These are phyloP conservation scores for Adelges cooleyi DNA, from an alignment of 1,140 invertebrate genomes.

Conservation along the genomic window DNA sequence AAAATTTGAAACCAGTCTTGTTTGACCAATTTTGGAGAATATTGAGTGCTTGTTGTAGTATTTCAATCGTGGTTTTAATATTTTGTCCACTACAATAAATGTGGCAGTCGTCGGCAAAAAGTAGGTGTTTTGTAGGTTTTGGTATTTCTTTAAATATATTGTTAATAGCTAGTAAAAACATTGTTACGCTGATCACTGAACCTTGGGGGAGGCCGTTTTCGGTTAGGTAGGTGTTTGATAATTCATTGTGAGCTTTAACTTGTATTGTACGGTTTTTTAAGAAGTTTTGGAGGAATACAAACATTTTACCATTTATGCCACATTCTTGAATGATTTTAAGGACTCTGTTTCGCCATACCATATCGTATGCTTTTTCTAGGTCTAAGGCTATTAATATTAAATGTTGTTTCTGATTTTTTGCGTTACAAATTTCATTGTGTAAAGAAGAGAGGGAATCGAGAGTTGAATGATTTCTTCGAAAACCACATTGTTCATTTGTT, in stretches of 20 bases:
- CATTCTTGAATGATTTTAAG: not conserved
- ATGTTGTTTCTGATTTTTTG: not conserved
- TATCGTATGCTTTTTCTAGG: not conserved
- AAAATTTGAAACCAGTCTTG: not conserved
- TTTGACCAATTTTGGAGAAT: not conserved
- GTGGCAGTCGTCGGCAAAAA: not conserved
- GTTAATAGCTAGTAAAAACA: not conserved
- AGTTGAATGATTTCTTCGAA: too few species aligned
- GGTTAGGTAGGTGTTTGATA: not conserved
- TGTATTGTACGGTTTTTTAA: not conserved
- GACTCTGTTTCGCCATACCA: not conserved
- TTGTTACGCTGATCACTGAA: too few species aligned
- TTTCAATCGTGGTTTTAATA: not conserved
- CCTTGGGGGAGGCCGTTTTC: not conserved
- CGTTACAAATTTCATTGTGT: not conserved
- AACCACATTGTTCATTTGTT: too few species aligned
- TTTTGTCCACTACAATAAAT: not conserved
- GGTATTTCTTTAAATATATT: not conserved
- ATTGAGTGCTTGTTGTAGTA: not conserved
- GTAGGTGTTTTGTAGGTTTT: not conserved
- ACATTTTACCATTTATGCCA: not conserved
- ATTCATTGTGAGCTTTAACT: not conserved
- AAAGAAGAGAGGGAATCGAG: not conserved
- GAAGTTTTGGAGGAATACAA: not conserved
- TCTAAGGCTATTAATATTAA: not conserved